Evolutionary conservation across 1,140 invertebrate species (phyloP).

Genomic region (roundworm (Caenorhabditis elegans)): DNA sequence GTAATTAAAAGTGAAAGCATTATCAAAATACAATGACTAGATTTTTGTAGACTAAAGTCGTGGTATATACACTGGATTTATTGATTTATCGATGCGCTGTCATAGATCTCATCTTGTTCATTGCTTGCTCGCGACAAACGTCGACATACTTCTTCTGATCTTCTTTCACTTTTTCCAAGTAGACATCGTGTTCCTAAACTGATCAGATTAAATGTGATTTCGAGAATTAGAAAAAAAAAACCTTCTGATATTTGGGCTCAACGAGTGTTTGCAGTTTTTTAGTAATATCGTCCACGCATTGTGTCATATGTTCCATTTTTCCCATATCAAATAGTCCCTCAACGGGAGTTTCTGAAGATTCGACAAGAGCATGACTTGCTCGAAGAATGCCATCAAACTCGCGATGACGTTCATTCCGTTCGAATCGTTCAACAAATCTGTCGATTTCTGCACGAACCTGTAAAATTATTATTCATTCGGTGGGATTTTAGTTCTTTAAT

Average conservation of each 20-base stretch:
- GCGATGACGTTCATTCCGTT: constrained; percentile 40
- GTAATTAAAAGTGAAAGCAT: background rate
- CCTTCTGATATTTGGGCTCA: constrained; percentile 31
- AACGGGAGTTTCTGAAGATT: constrained; percentile 29
- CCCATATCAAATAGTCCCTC: constrained; percentile 30
- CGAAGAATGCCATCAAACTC: constrained; percentile 45
- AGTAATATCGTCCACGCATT: constrained; percentile 7
- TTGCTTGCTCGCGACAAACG: constrained; percentile 25
- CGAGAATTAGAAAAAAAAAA: too few relatives aligned
- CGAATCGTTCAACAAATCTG: constrained; percentile 37
- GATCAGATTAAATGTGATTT: background rate
- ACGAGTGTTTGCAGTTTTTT: constrained; percentile 19
- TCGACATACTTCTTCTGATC: constrained; percentile 34
- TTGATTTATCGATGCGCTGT: background rate
- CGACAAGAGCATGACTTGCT: constrained; percentile 39
- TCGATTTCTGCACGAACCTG: constrained; percentile 21
- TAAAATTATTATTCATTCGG: background rate
- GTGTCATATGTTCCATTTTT: constrained; percentile 28
- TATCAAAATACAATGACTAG: background rate
- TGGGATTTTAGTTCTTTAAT: too few relatives aligned
- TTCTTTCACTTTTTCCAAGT: constrained; percentile 18
- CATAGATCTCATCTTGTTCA: constrained; percentile 36
- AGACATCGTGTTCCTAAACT: constrained; percentile 26
- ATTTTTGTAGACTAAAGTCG: background rate
- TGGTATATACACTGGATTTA: background rate